Evolutionary conservation across 2,113 vertebrate species (phyloP), one percentile per base, ranked within the genome.

Genomic region (Pica pica): DNA sequence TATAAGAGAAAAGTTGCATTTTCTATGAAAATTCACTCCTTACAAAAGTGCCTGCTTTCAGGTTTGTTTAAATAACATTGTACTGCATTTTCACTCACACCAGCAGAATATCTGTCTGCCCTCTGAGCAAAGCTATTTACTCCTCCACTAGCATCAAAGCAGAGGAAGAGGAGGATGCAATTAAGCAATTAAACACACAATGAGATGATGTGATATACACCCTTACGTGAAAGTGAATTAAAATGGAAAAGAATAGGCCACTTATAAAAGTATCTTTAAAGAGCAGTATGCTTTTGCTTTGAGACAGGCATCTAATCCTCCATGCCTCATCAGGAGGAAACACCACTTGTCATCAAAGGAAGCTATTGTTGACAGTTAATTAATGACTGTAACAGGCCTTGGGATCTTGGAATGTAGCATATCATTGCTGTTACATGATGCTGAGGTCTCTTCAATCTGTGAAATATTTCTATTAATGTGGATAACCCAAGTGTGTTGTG

Each of bases 281-380:
- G 50, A 86, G 90, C 42, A 52, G 27, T 11, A 67, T 77, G 78
- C 16, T 93, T 94, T 90, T 69, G 23, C 70, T 87, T 91, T 83
- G 65, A 90, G 90, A 95, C 67, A 79, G 22, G 71, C 63, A 94
- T 96, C 87, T 88, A 90, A 86, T 83, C 76, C 92, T 67, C 75
- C 37, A 55, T 80, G 95, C 55, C 90, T 95, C 90, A 88, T 90
- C 75, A 91, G 47, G 30, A 90, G 87, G 92, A 94, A 90, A 74
- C 71, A 61, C 41, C 61, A 39, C 81, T 90, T 96, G 83, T 93
- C 94, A 94, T 91, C 94, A 95, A 93, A 91, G 94, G 90, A 96
- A 88, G 82, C 92, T 92, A 74, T 87, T 96, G 80, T 94, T 93
- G 47, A 56, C 81, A 87, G 56, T 90, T 96, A 95, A 96, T 94